These are phyloP conservation scores for Anastatus disparis DNA, from an alignment of 1,140 invertebrate genomes.

Conservation along the genomic window DNA sequence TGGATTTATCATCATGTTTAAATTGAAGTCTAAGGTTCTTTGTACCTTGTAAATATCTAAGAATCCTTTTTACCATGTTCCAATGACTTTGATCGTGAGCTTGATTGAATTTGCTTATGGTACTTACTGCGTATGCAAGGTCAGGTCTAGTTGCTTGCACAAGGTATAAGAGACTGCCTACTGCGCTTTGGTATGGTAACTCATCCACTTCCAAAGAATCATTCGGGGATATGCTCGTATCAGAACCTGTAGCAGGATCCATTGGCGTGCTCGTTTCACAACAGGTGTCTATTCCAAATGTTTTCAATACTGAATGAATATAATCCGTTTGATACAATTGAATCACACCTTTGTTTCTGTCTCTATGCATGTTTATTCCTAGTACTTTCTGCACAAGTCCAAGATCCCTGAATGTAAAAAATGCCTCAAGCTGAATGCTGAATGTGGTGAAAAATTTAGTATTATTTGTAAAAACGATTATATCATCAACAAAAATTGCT, in stretches of 20 bases:
- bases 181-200: constrained; percentile 47
- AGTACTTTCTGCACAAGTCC: not conserved
- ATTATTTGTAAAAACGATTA: not conserved
- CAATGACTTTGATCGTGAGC: constrained; percentile 46
- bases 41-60: constrained; percentile 49
- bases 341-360: not conserved
- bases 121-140: constrained; percentile 52
- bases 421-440: not conserved
- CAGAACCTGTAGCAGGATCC: not conserved
- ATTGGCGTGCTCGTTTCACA: not conserved
- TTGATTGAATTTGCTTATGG: constrained; percentile 45
- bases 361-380: not conserved
- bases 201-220: not conserved
- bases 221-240: not conserved
- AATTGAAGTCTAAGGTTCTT: constrained; percentile 34
- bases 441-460: not conserved
- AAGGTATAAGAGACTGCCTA: constrained; percentile 55
- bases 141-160: constrained; percentile 55
- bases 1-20: not conserved
- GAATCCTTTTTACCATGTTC: constrained; percentile 47
- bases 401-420: not conserved
- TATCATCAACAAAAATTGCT: not conserved
- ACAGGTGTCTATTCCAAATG: not conserved
- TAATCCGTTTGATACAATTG: not conserved
- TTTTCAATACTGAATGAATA: not conserved